Conservation (phyloP, 2,888 invertebrate genomes). For the Allygus modestus region DNA sequence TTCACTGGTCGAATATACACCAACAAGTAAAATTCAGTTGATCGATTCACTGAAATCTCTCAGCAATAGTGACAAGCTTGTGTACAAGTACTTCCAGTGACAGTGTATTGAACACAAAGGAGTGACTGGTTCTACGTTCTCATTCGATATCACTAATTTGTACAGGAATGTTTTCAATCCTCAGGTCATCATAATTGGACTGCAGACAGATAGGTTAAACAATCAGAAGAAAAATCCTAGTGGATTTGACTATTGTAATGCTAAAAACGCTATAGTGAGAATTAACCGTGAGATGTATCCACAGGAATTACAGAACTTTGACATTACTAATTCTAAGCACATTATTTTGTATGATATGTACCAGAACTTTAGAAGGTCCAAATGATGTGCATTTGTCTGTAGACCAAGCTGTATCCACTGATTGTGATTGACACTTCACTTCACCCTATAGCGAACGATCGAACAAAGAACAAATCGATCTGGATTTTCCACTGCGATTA, state of each 20-base stretch:
- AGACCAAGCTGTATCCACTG: neutral
- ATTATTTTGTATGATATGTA: conserved; percentile 25
- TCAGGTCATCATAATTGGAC: neutral
- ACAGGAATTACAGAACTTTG: conserved; percentile 12
- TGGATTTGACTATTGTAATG: neutral
- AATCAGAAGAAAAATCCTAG: neutral
- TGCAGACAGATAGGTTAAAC: conserved; percentile 8
- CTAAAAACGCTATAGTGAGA: conserved; percentile 35
- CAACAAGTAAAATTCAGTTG: conserved; percentile 35
- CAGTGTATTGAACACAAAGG: conserved; percentile 51
- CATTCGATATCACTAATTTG: conserved; percentile 33
- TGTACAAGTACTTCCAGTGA: conserved; percentile 23
- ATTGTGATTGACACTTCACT: conserved; percentile 30
- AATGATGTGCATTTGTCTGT: neutral
- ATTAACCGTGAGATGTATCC: conserved; percentile 28
- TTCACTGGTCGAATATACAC: conserved; percentile 31
- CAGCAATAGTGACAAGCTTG: neutral
- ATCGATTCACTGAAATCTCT: conserved; percentile 23
- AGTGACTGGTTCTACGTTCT: neutral
- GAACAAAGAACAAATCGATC: too few species aligned
- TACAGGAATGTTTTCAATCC: conserved; percentile 40
- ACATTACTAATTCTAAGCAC: neutral
- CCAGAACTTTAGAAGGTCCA: neutral
- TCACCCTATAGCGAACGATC: neutral
- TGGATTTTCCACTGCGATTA: too few species aligned